Evolutionary conservation across 2,888 invertebrate genomes (phyloP), one percentile per base, ranked within the genome.

Genomic region (Limenitis camilla): DNA sequence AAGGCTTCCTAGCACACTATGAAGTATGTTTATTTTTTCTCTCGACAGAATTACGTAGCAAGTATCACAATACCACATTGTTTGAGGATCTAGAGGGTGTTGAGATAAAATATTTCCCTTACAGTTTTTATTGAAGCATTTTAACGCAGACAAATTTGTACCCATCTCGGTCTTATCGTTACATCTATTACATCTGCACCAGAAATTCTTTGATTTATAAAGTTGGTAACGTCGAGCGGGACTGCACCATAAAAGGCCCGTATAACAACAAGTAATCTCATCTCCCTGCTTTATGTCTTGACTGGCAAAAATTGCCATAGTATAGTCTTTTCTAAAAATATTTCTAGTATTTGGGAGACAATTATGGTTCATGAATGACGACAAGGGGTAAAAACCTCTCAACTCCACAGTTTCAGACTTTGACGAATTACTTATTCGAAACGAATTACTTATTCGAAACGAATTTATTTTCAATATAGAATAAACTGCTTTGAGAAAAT

Each of bases 301-400:
- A 0, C 90, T 75, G 5, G 93, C 91, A 61, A 86, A 88, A 6
- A 91, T 83, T 27, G 86, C 74, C 88, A 93, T 90, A 9, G 78
- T 72, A 52, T 89, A 81, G 52, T 89, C 72, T 0, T 72, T 66
- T 63, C 85, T 87, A 61, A 92, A 92, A 10, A 88, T 80, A 66
- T 91, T 91, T 55, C 89, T 87, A 0, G 91, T 91, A 67, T 93
- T 93, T 4, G 93, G 92, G 28, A 82, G 69, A 69, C 93, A 93
- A 53, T 84, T 87, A 67, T 94, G 93, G 75, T 93, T 93, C 59
- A 92, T 79, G 58, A 92, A 82, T 35, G 91, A 87, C 4, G 90
- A 90, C 56, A 92, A 68, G 1, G 92, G 91, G 72, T 90, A 93
- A 36, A 93, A 73, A 9, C 91, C 93, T 46, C 91, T 80, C 47